phyloP scores from a whole-genome alignment of 2,888 invertebrate genomes.

The Hirtodrosophila confusa region DNA sequence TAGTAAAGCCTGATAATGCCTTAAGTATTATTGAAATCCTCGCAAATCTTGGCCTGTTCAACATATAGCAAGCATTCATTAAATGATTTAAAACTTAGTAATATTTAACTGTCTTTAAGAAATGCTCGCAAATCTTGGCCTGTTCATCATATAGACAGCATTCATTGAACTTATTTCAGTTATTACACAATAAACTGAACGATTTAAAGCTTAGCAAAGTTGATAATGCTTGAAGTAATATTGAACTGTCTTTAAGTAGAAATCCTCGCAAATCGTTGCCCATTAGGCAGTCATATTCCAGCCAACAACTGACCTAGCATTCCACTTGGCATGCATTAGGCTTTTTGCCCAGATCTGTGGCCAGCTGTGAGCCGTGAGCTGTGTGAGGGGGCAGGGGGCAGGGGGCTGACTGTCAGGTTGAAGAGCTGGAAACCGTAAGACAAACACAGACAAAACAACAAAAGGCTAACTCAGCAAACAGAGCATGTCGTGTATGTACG shows the following conservation, averaged over 20 bases:
- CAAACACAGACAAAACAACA: conserved; percentile 33
- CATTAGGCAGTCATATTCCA: conserved; percentile 11
- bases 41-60: too few species aligned
- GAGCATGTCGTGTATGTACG: conserved; percentile 52
- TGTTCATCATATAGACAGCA: too few species aligned
- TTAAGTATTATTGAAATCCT: too few species aligned
- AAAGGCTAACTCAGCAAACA: conserved; percentile 56
- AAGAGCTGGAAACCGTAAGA: conserved; percentile 31
- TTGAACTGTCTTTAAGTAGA: too few species aligned
- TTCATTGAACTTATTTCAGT: too few species aligned
- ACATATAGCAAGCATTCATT: too few species aligned
- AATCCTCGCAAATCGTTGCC: conserved; percentile 6
- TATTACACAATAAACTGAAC: too few species aligned
- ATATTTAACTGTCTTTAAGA: too few species aligned
- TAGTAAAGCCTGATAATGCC: too few species aligned
- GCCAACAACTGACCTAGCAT: conserved; percentile 38
- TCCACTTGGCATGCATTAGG: conserved; percentile 37
- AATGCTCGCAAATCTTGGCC: background rate
- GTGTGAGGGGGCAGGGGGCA: background rate
- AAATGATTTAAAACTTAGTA: too few species aligned
- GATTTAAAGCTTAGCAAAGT: too few species aligned
- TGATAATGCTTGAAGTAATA: too few species aligned
- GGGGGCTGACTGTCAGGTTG: conserved; percentile 33
- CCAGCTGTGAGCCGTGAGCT: background rate
- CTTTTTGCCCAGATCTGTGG: conserved; percentile 13